phyloP scores from a whole-genome alignment of 2,888 invertebrate genomes.

The Hirtodrosophila duncani region DNA sequence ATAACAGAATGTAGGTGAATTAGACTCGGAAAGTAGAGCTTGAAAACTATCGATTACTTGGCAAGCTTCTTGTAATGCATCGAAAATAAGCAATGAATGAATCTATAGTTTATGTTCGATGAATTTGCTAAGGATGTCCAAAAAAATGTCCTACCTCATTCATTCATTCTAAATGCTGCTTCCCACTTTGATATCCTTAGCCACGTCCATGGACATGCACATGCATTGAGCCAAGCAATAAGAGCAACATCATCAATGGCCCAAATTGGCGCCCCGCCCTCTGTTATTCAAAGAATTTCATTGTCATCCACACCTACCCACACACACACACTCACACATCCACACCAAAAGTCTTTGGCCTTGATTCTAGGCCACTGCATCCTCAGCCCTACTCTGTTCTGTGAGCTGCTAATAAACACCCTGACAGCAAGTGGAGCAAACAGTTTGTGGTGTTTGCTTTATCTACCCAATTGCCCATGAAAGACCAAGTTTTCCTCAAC shows the following conservation, averaged over 20 bases:
- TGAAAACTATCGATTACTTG: no score
- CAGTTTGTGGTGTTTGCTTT: constrained; percentile 26
- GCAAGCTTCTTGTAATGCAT: no score
- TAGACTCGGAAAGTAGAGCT: no score
- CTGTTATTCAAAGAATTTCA: constrained; percentile 48
- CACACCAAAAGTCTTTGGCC: constrained; percentile 26
- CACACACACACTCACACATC: background rate
- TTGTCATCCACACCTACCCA: constrained; percentile 17
- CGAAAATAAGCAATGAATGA: no score
- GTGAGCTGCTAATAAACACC: constrained; percentile 67
- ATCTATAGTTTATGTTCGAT: no score
- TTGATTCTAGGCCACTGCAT: constrained; percentile 33
- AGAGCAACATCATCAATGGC: constrained; percentile 64
- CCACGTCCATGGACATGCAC: constrained; percentile 28
- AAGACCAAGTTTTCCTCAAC: constrained; percentile 27
- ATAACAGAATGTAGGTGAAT: no score
- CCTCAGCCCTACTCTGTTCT: no score
- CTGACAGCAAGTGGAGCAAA: no score
- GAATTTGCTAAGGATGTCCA: no score
- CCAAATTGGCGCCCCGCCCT: constrained; percentile 49
- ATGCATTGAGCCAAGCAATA: constrained; percentile 36
- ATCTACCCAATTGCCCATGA: constrained; percentile 48
- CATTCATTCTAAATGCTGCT: no score
- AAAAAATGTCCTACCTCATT: no score
- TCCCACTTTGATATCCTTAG: no score